Base-by-base conservation (phyloP, 2,113 vertebrate genomes). In the Tenebrosternarchus preto region DNA sequence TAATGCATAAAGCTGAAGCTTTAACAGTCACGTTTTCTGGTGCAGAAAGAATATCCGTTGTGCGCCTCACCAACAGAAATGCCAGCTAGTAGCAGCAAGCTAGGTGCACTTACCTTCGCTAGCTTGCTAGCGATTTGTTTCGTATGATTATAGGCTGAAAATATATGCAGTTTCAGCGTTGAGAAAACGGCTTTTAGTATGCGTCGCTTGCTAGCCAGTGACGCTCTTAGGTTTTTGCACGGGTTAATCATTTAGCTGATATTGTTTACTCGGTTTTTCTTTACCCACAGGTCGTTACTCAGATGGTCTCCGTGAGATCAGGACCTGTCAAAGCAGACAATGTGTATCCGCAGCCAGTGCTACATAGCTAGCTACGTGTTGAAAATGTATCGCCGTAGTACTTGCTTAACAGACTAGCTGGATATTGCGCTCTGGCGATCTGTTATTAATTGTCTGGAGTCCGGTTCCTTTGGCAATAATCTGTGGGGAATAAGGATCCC, bases 341-440 rank as follows among this genome's bases (percentile, higher is more conserved):
- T 73, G 67, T 29, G 60, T 73, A 82, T 78, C 86, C 85, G 84
- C 88, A 84, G 57, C 80, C 85, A 81, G 60, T 73, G 79, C 79
- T 80, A 77, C 80, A 55, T 71, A 22, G 3, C 7, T 46, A 46
- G 19, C n/a, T n/a, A 59, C 12, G 11, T 50, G 24, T 17, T 29
- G n/a, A 3, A 68, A 25, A 31, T 11, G n/a, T 20, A 33, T 19
- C 25, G 33, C 9, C 33, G 43, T 24, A 15, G 76, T 24, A 53
- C 29, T 57, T 33, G 33, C 12, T 46, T 50, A 46, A 36, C n/a
- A 57, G 50, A 17, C 3, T 61, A 57, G 55, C n/a, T 19, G 36
- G 46, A 50, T 60, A 63, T 5, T 73, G 78, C 43, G 55, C 39
- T 43, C 27, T 5, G 74, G 46, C 66, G 29, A 19, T 61, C 71